Conservation (phyloP, 2,888 invertebrate species). For the Apodemia duryi region DNA sequence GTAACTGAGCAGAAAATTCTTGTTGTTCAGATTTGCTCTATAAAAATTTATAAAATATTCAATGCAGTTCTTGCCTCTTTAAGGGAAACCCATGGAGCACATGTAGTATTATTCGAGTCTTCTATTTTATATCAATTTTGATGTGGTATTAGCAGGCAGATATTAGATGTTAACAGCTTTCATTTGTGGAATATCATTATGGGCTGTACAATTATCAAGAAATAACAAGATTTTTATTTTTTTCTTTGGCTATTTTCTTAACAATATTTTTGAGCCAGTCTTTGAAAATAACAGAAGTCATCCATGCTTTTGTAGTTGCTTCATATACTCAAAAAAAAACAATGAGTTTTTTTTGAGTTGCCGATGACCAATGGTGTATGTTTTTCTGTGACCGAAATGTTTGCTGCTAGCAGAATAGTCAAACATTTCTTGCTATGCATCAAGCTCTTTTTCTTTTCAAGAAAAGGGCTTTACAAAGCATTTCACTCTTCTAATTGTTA, state of each 20-base stretch:
- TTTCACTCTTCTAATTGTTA: constrained; percentile 20
- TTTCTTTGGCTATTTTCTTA: constrained; percentile 22
- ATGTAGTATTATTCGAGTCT: constrained; percentile 25
- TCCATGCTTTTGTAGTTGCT: constrained; percentile 28
- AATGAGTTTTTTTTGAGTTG: constrained; percentile 29
- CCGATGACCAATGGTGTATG: constrained; percentile 27
- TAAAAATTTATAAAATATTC: not conserved
- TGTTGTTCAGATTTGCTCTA: not conserved
- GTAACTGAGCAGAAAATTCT: not conserved
- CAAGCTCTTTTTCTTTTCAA: constrained; percentile 23
- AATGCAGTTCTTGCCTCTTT: not conserved
- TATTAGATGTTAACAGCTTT: constrained; percentile 22
- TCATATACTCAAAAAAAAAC: constrained; percentile 26
- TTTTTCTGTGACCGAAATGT: constrained; percentile 29
- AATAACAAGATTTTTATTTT: constrained; percentile 26
- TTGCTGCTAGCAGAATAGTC: constrained; percentile 28
- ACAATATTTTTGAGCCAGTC: constrained; percentile 22
- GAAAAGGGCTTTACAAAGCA: constrained; percentile 20
- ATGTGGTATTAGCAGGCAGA: constrained; percentile 25
- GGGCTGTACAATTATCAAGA: constrained; percentile 19
- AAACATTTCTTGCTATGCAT: constrained; percentile 30
- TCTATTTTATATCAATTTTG: constrained; percentile 26
- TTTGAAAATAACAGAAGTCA: constrained; percentile 25
- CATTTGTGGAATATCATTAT: constrained; percentile 21
- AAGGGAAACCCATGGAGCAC: constrained; percentile 23